Percentiles rank a stretch among this genome's conserved stretches.
Conservation (phyloP, 2,888 invertebrate genomes). For the Phaedon cochleariae region DNA sequence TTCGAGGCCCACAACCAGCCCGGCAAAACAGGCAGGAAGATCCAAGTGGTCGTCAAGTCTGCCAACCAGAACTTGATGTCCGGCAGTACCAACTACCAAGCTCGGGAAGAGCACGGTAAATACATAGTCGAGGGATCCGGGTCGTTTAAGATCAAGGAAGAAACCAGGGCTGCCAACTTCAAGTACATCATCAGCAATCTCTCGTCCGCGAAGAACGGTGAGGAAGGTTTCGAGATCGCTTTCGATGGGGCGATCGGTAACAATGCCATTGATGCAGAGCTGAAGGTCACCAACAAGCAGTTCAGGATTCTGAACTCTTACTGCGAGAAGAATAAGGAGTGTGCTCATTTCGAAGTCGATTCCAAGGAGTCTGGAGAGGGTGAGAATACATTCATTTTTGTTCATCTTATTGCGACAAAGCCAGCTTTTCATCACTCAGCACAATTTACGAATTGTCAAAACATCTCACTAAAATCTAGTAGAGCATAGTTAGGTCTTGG, state of each 20-base stretch:
- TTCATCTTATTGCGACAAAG: no score
- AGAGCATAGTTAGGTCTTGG: no score
- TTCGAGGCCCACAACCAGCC: conserved; percentile 70
- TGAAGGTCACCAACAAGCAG: conserved; percentile 77
- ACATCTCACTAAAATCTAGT: no score
- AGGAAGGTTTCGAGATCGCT: conserved; percentile 73
- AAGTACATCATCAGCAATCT: conserved; percentile 74
- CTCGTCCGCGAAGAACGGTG: conserved; percentile 68
- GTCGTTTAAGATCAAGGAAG: conserved; percentile 73
- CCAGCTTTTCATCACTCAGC: no score
- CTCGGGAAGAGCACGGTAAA: conserved; percentile 76
- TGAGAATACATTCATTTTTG: conserved; percentile 32
- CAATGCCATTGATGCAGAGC: conserved; percentile 74
- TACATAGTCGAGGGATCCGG: conserved; percentile 80
- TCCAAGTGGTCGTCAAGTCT: conserved; percentile 72
- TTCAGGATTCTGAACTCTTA: conserved; percentile 75
- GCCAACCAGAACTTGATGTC: conserved; percentile 73
- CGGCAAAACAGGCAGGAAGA: conserved; percentile 68
- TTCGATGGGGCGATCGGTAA: conserved; percentile 76
- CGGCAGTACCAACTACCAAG: conserved; percentile 77
- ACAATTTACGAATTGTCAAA: no score
- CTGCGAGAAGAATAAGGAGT: conserved; percentile 82
- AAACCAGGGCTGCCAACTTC: conserved; percentile 76
- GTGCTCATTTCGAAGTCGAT: conserved; percentile 77
- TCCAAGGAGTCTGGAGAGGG: conserved; percentile 65